A percentile compares a stretch with the other conserved stretches of the same genome.
phyloP scores from a whole-genome alignment of 1,140 invertebrate species.

The Lysiphlebus fabarum region DNA sequence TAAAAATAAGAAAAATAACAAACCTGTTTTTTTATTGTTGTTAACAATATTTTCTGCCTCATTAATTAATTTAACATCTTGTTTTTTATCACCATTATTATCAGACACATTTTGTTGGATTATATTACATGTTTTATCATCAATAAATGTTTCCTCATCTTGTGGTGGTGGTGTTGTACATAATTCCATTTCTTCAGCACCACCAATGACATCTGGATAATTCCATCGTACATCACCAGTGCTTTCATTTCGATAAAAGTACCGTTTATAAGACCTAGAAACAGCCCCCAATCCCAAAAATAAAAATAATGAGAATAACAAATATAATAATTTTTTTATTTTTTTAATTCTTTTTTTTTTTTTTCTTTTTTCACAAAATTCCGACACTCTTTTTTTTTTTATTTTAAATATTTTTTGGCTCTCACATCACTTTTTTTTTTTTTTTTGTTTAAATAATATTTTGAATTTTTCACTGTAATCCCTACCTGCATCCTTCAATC shows the following conservation, averaged over 20 bases:
- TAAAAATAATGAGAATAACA: constrained; percentile 35
- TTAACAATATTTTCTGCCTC: neutral
- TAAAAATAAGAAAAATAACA: too few relatives aligned
- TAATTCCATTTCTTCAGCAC: constrained; percentile 63
- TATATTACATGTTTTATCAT: neutral
- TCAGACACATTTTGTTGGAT: neutral
- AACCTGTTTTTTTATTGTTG: too few relatives aligned
- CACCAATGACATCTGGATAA: constrained; percentile 61
- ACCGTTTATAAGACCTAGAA: constrained; percentile 67
- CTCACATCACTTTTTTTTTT: constrained; percentile 23
- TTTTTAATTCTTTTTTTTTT: constrained; percentile 16
- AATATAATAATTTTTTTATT: constrained; percentile 23
- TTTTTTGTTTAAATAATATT: constrained; percentile 26
- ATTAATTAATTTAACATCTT: neutral
- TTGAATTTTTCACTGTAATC: constrained; percentile 34
- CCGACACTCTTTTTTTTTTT: constrained; percentile 21
- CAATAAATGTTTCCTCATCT: constrained; percentile 37
- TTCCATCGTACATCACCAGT: constrained; percentile 65
- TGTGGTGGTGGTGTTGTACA: constrained; percentile 60
- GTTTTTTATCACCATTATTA: neutral
- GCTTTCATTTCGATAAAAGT: constrained; percentile 64
- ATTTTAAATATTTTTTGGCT: too few relatives aligned
- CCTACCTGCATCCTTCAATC: constrained; percentile 34
- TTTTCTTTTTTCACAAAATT: constrained; percentile 15
- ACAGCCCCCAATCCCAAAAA: constrained; percentile 46